Conservation (phyloP, 2,888 invertebrate species). For the Epinotia demarniana region DNA sequence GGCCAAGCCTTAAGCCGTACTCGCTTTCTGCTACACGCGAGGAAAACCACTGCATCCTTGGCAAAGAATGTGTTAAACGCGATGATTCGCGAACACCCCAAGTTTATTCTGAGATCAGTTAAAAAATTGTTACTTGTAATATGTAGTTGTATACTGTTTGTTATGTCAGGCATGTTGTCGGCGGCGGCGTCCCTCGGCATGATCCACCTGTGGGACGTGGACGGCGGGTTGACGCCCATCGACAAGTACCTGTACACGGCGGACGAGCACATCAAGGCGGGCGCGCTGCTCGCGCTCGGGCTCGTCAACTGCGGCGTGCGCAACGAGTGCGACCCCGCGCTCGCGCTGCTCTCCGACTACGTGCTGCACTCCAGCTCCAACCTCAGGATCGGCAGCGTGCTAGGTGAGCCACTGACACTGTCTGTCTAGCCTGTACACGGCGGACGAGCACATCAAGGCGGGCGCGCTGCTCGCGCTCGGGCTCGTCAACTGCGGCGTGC, state of each 20-base stretch:
- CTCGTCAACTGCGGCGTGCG: conserved; percentile 98
- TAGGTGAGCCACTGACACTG: conserved; percentile 74
- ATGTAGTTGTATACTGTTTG: not conserved
- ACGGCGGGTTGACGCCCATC: conserved; percentile 98
- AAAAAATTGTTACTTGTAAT: not conserved
- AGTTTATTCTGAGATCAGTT: too few species aligned
- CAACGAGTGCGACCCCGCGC: conserved; percentile 99
- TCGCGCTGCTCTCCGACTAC: conserved; percentile 97
- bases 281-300: conserved; percentile 97
- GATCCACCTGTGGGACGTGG: conserved; percentile 99
- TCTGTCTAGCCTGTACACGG: too few species aligned
- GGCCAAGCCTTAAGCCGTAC: too few species aligned
- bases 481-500: conserved; percentile 98
- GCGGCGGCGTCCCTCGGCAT: conserved; percentile 98
- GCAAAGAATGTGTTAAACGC: too few species aligned
- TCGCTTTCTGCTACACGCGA: too few species aligned
- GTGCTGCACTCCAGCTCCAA: conserved; percentile 93
- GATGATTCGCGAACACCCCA: too few species aligned
- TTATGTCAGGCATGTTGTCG: conserved; percentile 91
- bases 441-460: conserved; percentile 98
- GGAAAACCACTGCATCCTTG: too few species aligned
- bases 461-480: conserved; percentile 98
- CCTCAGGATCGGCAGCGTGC: conserved; percentile 94
- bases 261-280: conserved; percentile 98
- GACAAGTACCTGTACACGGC: conserved; percentile 98